A percentile compares a stretch with the other conserved stretches of the same genome.
Evolutionary conservation across 2,113 vertebrate genomes (phyloP).

Genomic region (Centrocercus urophasianus): DNA sequence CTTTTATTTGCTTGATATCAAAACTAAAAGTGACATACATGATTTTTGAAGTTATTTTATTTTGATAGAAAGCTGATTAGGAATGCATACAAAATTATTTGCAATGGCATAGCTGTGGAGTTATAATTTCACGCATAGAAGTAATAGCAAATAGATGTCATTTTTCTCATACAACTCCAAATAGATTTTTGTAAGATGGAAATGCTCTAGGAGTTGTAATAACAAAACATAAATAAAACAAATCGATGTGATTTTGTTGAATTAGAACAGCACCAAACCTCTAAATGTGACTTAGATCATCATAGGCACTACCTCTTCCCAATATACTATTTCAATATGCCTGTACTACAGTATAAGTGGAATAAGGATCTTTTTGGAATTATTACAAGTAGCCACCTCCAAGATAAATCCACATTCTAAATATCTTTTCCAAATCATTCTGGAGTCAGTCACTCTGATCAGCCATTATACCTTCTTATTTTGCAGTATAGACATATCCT

Average conservation of each 20-base stretch:
- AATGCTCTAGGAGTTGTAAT: neutral
- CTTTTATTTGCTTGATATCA: neutral
- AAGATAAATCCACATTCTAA: neutral
- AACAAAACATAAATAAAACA: neutral
- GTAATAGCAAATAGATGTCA: neutral
- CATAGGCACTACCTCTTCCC: neutral
- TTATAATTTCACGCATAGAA: neutral
- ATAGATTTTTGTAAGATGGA: neutral
- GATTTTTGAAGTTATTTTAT: neutral
- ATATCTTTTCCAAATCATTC: neutral
- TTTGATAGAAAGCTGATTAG: neutral
- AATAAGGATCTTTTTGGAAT: neutral
- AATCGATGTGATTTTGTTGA: neutral
- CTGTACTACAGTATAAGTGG: neutral
- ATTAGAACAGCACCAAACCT: neutral
- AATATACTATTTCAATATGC: neutral
- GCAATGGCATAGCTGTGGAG: neutral
- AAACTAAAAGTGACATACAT: neutral
- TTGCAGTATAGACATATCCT: neutral
- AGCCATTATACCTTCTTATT: neutral
- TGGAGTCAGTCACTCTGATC: fast-evolving
- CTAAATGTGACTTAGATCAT: neutral
- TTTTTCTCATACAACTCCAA: neutral
- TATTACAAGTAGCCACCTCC: neutral
- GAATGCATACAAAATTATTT: neutral